These are phyloP conservation scores for Brevipalpus yothersi DNA, from an alignment of 1,140 invertebrate species.

Conservation along the genomic window DNA sequence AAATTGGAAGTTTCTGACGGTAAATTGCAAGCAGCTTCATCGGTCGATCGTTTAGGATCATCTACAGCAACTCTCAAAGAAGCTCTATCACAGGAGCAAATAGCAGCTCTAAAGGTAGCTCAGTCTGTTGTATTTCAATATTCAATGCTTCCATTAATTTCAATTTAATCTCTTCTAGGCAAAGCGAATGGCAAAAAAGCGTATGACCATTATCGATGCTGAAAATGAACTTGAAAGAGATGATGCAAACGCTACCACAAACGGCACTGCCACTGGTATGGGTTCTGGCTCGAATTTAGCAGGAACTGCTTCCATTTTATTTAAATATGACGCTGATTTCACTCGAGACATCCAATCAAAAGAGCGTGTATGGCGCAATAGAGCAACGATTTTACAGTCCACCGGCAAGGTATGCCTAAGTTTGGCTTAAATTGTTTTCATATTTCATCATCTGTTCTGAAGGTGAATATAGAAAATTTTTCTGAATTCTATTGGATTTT, in stretches of 20 bases:
- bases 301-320: slow-evolving; percentile 24
- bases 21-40: slow-evolving; percentile 21
- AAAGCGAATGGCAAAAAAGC: slow-evolving; percentile 82
- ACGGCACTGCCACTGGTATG: slow-evolving; percentile 43
- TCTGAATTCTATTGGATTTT: no score
- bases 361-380: slow-evolving; percentile 79
- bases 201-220: slow-evolving; percentile 71
- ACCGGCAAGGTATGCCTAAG: slow-evolving; percentile 47
- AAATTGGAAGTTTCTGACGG: slow-evolving; percentile 36
- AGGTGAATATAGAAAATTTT: no score
- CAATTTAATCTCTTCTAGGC: slow-evolving; percentile 29
- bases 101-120: slow-evolving; percentile 4
- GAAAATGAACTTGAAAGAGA: slow-evolving; percentile 25
- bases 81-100: slow-evolving; percentile 4
- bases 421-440: no score
- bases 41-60: neutral
- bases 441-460: no score
- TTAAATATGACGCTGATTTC: slow-evolving; percentile 84
- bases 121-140: no score
- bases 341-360: slow-evolving; percentile 85
- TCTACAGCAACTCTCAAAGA: neutral
- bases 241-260: neutral
- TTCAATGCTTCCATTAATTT: neutral
- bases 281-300: neutral
- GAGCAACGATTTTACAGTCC: slow-evolving; percentile 82